Conservation (phyloP, 2,113 vertebrate species). For the Sakesphorus luctuosus region DNA sequence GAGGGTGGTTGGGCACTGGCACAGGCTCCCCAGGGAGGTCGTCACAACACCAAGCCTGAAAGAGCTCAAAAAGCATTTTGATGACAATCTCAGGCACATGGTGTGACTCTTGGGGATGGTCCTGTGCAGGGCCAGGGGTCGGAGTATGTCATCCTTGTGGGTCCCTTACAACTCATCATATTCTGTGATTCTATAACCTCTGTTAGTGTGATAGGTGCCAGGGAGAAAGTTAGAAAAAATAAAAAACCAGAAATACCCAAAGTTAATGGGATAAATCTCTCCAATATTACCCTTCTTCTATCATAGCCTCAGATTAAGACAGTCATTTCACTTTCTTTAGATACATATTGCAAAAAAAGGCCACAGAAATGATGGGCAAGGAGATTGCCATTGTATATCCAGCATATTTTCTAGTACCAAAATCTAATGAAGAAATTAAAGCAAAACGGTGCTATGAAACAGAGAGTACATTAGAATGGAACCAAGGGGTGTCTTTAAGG, state of each 20-base stretch:
- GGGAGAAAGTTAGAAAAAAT: not conserved
- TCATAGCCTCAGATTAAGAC: not conserved
- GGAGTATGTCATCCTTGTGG: not conserved
- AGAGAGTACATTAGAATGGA: not conserved
- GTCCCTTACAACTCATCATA: not conserved
- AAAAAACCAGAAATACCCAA: not conserved
- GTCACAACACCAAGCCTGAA: not conserved
- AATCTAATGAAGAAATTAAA: not conserved
- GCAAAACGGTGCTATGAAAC: not conserved
- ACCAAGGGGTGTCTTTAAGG: not conserved
- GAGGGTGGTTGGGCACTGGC: not conserved
- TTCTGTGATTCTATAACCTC: not conserved
- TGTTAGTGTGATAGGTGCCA: not conserved
- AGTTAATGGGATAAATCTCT: not conserved
- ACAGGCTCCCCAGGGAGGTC: not conserved
- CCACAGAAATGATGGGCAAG: not conserved
- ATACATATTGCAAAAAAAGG: not conserved
- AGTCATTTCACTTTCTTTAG: not conserved
- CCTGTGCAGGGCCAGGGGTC: not conserved
- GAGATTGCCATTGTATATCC: not conserved
- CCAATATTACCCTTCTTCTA: not conserved
- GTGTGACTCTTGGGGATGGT: not conserved
- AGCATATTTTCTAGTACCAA: not conserved
- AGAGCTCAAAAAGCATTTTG: not conserved
- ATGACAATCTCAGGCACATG: not conserved